phyloP scores from a whole-genome alignment of 2,888 invertebrate genomes.

The Metellina segmentata region DNA sequence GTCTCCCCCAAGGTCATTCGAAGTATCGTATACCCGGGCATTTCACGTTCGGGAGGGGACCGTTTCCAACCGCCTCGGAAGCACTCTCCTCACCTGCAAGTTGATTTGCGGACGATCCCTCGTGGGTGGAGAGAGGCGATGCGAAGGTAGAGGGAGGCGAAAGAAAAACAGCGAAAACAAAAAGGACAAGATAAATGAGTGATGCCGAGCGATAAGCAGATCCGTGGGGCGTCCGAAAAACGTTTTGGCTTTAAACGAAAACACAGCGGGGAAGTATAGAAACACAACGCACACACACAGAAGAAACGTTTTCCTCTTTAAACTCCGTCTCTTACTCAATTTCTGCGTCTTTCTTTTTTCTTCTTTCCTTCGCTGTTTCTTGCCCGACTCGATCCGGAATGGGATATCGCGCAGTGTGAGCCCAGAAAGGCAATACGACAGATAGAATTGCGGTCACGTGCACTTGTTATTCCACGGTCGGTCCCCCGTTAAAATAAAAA shows the following conservation, averaged over 20 bases:
- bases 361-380: not conserved
- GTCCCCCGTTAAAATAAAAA: not conserved
- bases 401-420: conserved; percentile 50
- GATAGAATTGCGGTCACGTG: conserved; percentile 72
- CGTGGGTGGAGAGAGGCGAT: too few species aligned
- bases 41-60: not conserved
- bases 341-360: too few species aligned
- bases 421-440: conserved; percentile 52
- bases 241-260: conserved; percentile 71
- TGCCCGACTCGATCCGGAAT: conserved; percentile 3
- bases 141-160: not conserved
- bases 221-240: conserved; percentile 68
- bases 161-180: conserved; percentile 4
- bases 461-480: conserved; percentile 5
- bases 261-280: conserved; percentile 66
- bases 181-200: conserved; percentile 73
- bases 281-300: conserved; percentile 19
- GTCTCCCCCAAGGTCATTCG: not conserved
- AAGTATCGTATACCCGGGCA: not conserved
- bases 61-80: not conserved
- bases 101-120: conserved; percentile 27
- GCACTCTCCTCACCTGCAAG: not conserved
- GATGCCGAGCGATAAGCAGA: conserved; percentile 68
- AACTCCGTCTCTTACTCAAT: not conserved
- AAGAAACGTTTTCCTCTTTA: conserved; percentile 15